These are phyloP conservation scores for Andricus quercusramuli DNA, from an alignment of 2,888 invertebrate species.

Conservation along the genomic window DNA sequence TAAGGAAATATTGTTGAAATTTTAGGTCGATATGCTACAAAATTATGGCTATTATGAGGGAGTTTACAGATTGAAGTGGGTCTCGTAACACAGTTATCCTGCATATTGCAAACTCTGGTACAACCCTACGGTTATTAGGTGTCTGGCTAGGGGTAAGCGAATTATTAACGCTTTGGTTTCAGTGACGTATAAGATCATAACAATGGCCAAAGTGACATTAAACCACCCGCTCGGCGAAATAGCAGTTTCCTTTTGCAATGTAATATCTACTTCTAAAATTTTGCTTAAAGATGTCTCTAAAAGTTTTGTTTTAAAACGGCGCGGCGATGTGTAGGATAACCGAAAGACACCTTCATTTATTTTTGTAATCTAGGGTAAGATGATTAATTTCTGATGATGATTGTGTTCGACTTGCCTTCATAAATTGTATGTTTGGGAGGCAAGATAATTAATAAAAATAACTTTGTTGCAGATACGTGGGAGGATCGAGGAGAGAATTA, in stretches of 20 bases:
- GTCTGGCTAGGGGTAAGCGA: slow-evolving; percentile 13
- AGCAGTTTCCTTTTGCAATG: neutral
- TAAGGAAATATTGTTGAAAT: neutral
- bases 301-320: neutral
- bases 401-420: neutral
- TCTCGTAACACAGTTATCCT: slow-evolving; percentile 15
- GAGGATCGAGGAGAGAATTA: slow-evolving; percentile 71
- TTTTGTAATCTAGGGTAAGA: neutral
- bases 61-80: neutral
- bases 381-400: neutral
- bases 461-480: slow-evolving; percentile 65
- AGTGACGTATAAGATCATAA: slow-evolving; percentile 18
- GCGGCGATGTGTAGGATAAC: neutral
- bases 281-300: neutral
- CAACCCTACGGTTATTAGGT: slow-evolving; percentile 31
- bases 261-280: neutral
- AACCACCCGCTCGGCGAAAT: slow-evolving; percentile 11
- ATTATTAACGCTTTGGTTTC: slow-evolving; percentile 18
- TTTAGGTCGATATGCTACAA: neutral
- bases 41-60: neutral
- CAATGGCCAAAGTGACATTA: slow-evolving; percentile 11
- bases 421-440: neutral
- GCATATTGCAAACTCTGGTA: slow-evolving; percentile 7
- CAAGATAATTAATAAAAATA: neutral
- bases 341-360: neutral